Evolutionary conservation across 92 coral and sea anemone species (phyloP).

Genomic region (Actinernus sp.): DNA sequence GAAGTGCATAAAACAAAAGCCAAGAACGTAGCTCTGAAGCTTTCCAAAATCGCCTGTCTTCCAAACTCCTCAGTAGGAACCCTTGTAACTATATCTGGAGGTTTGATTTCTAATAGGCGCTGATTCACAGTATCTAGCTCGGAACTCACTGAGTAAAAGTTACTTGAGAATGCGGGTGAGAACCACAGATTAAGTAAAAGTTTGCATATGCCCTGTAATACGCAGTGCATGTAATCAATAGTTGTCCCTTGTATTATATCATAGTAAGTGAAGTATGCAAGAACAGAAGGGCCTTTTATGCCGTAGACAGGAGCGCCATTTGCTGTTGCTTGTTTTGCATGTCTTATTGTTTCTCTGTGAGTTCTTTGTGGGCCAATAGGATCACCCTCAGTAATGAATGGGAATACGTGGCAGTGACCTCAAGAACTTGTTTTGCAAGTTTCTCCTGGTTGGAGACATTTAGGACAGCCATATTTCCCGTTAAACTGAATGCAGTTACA

Average conservation of each 20-base stretch:
- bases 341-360: constrained; percentile 7
- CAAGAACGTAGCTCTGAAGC: constrained; percentile 40
- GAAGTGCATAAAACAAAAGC: constrained; percentile 27
- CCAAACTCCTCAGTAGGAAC: constrained; percentile 46
- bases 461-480: constrained; percentile 60
- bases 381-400: constrained; percentile 26
- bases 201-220: constrained; percentile 62
- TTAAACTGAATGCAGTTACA: constrained; percentile 66
- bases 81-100: constrained; percentile 47
- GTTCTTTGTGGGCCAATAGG: constrained; percentile 61
- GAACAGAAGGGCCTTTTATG: constrained; percentile 29
- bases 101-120: constrained; percentile 41
- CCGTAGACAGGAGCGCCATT: constrained; percentile 24
- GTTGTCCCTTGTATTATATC: constrained; percentile 45
- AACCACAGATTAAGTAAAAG: constrained; percentile 66
- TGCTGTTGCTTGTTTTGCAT: constrained; percentile 33
- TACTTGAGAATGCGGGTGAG: constrained; percentile 1
- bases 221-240: constrained; percentile 82
- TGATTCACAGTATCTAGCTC: constrained; percentile 51
- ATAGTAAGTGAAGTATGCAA: not conserved
- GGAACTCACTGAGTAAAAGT: constrained; percentile 35
- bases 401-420: constrained; percentile 10
- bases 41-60: constrained; percentile 48
- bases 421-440: constrained; percentile 32
- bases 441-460: constrained; percentile 58